Evolutionary conservation across 2,888 invertebrate genomes (phyloP).

Genomic region (Osmoderma eremita): DNA sequence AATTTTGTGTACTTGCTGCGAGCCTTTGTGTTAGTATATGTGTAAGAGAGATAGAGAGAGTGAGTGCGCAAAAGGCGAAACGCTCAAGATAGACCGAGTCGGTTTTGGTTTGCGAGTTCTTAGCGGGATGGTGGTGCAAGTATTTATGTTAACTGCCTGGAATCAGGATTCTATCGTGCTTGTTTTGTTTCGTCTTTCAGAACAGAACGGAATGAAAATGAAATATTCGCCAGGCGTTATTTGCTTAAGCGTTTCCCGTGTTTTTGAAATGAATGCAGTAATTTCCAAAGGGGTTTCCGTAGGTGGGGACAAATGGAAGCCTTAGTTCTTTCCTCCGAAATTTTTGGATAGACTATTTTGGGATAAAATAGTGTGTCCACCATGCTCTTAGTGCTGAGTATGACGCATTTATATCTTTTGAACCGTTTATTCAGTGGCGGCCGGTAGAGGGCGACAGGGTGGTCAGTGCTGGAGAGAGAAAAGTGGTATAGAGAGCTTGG

Average conservation of each 20-base stretch:
- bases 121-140: neutral
- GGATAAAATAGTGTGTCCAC: no score
- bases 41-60: neutral
- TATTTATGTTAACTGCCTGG: constrained; percentile 18
- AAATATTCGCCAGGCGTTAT: constrained; percentile 10
- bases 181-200: neutral
- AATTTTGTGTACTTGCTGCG: constrained; percentile 7
- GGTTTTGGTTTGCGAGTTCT: neutral
- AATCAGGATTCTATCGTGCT: neutral
- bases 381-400: no score
- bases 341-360: no score
- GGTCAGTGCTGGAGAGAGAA: no score
- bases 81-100: neutral
- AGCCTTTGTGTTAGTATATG: neutral
- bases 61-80: neutral
- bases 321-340: no score
- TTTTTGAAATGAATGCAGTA: neutral
- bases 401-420: no score
- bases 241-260: constrained; percentile 12
- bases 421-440: no score
- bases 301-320: no score
- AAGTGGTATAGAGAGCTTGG: no score
- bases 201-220: constrained; percentile 3
- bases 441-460: no score
- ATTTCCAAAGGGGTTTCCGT: no score